Evolutionary conservation across 1,140 invertebrate species (phyloP).

Genomic region (Stratiolaelaps scimitus): DNA sequence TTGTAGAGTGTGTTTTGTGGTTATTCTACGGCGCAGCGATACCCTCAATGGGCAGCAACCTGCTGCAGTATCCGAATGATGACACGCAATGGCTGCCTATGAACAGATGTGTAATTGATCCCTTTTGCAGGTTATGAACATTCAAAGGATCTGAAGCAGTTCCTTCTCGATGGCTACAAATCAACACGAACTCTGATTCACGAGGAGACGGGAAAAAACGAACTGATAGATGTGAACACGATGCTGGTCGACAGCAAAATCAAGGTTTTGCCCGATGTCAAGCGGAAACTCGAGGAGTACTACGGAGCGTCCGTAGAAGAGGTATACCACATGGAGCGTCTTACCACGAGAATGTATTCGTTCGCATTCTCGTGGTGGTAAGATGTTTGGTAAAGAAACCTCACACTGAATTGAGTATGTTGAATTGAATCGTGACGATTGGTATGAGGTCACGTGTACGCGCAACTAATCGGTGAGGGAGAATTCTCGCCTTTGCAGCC

Average conservation of each 20-base stretch:
- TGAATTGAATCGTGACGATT: too few relatives aligned
- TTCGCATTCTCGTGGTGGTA: too few relatives aligned
- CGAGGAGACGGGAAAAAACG: slow-evolving; percentile 10
- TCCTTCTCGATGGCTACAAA: slow-evolving; percentile 2
- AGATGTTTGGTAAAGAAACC: too few relatives aligned
- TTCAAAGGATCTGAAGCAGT: slow-evolving; percentile 3
- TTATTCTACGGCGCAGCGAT: too few relatives aligned
- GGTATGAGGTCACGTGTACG: too few relatives aligned
- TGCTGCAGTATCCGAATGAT: neutral
- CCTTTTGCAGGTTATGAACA: neutral
- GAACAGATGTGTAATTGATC: neutral
- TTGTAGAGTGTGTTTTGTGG: too few relatives aligned
- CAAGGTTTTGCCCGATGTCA: slow-evolving; percentile 6
- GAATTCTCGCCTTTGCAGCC: too few relatives aligned
- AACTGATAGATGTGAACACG: slow-evolving; percentile 10
- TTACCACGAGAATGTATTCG: too few relatives aligned
- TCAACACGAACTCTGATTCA: slow-evolving; percentile 10
- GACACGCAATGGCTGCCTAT: too few relatives aligned
- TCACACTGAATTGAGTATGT: too few relatives aligned
- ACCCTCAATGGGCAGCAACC: neutral
- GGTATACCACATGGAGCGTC: neutral
- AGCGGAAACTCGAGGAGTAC: neutral
- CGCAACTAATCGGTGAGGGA: too few relatives aligned
- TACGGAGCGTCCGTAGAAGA: neutral
- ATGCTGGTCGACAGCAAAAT: neutral